phyloP scores from a whole-genome alignment of 2,113 vertebrate species.

The rabbit (Oryctolagus cuniculus) region DNA sequence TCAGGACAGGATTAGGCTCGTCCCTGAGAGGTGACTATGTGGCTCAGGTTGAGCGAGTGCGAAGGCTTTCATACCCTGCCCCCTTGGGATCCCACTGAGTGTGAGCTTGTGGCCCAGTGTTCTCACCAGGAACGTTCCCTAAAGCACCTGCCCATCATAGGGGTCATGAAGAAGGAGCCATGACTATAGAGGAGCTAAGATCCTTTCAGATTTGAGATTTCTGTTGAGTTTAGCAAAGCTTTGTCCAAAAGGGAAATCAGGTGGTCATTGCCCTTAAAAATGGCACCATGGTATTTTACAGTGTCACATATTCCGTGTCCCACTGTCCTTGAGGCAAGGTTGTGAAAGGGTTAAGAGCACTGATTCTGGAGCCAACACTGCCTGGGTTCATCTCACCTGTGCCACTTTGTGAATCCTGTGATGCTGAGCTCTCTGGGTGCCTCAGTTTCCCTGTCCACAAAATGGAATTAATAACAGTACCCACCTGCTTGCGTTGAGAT shows the following conservation, averaged over 20 bases:
- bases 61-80: background rate
- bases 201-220: slow-evolving; percentile 18
- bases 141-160: background rate
- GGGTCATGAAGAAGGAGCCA: background rate
- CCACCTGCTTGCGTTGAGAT: background rate
- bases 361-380: background rate
- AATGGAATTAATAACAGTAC: background rate
- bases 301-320: background rate
- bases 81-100: background rate
- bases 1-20: background rate
- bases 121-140: background rate
- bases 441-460: slow-evolving; percentile 46
- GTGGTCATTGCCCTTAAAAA: slow-evolving; percentile 1
- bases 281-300: background rate
- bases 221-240: background rate
- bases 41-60: background rate
- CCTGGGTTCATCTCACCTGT: background rate
- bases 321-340: background rate
- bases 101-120: background rate
- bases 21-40: fast-evolving
- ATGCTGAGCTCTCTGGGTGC: background rate
- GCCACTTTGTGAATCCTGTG: background rate
- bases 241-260: background rate
- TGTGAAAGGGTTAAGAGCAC: background rate
- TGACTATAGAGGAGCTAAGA: background rate